Percentiles rank a stretch among this genome's conserved stretches.
Evolutionary conservation across 2,113 vertebrate genomes (phyloP).

Genomic region (Talpa occidentalis): DNA sequence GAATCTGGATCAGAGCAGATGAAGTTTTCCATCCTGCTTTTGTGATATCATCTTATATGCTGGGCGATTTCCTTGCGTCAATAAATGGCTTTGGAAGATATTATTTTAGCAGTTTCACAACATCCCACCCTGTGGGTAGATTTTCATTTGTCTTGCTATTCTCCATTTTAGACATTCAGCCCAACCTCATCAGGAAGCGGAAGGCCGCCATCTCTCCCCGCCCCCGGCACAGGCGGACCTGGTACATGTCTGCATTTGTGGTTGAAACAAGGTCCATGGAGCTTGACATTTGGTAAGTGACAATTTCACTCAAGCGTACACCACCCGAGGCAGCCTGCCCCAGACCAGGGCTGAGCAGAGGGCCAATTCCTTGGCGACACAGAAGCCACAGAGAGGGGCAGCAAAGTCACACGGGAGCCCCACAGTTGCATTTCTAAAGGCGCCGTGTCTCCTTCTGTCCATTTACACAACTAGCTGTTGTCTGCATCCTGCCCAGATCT

Average conservation of each 20-base stretch:
- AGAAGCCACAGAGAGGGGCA: neutral
- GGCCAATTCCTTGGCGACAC: rapidly evolving
- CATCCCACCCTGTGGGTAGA: neutral
- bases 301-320: neutral
- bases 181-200: neutral
- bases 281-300: neutral
- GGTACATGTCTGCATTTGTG: neutral
- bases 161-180: neutral
- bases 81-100: neutral
- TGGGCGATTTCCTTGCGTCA: neutral
- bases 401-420: neutral
- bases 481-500: neutral
- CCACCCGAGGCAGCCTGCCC: too few relatives aligned
- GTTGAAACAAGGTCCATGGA: neutral
- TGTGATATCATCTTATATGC: neutral
- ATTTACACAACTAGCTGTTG: neutral
- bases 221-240: neutral
- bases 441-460: neutral
- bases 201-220: neutral
- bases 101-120: neutral
- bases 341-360: too few relatives aligned
- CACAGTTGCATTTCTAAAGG: neutral
- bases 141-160: neutral
- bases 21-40: neutral
- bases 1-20: neutral